Evolutionary conservation across 1,140 invertebrate genomes (phyloP).

Genomic region (Aradophagus sp.): DNA sequence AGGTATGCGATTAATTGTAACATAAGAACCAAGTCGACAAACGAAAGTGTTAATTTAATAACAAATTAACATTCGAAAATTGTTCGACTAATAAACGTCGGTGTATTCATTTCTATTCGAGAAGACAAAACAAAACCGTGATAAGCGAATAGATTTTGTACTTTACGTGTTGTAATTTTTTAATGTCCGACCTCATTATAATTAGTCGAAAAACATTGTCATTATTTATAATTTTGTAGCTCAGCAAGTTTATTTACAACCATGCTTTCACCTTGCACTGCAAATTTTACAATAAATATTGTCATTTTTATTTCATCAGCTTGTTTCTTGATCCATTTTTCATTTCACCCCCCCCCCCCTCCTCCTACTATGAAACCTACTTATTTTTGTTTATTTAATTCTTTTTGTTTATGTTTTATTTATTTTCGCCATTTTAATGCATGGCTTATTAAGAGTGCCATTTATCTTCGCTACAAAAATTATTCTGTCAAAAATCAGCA

Average conservation of each 20-base stretch:
- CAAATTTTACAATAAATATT: conserved; percentile 36
- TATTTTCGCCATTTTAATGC: conserved; percentile 7
- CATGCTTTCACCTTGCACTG: conserved; percentile 34
- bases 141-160: conserved; percentile 40
- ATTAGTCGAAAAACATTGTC: conserved; percentile 47
- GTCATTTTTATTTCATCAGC: too few species aligned
- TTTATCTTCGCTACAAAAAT: conserved; percentile 20
- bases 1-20: conserved; percentile 42
- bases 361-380: too few species aligned
- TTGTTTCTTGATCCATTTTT: too few species aligned
- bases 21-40: conserved; percentile 27
- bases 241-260: conserved; percentile 19
- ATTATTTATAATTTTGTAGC: conserved; percentile 33
- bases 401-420: not conserved
- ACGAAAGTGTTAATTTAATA: conserved; percentile 19
- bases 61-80: conserved; percentile 26
- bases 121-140: conserved; percentile 12
- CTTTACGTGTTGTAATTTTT: conserved; percentile 15
- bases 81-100: conserved; percentile 10
- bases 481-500: conserved; percentile 23
- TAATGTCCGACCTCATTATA: conserved; percentile 15
- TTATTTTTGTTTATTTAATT: too few species aligned
- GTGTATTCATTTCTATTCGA: conserved; percentile 30
- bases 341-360: too few species aligned
- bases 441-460: conserved; percentile 39